Base-by-base conservation (phyloP, 2,888 invertebrate genomes). In the Cheilosia vulpina region DNA sequence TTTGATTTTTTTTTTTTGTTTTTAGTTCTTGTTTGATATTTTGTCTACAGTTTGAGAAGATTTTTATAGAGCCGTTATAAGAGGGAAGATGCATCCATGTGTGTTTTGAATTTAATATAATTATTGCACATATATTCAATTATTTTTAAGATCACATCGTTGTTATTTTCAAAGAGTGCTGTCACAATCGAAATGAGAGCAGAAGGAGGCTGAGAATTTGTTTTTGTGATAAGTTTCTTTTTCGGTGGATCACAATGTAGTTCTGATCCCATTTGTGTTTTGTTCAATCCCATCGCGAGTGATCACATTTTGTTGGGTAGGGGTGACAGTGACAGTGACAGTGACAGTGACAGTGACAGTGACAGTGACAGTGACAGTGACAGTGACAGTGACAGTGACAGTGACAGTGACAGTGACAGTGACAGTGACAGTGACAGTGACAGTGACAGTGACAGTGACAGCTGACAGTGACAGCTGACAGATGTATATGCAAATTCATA, bases 121-220 rank as follows among this genome's bases (percentile, higher is more conserved):
- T 78, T 84, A 84, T 84, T 84, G 84, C 84, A 84, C 84, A 75
- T 57, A 13, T 19, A 21, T 73, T 68, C 19, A 52, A 73, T 79
- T 79, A 65, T 53, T 41, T 62, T 60, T 79, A 55, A 76, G 66
- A 84, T 84, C 84, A 84, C 84, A 84, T 84, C 75, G 50, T 79
- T 69, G 38, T 58, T 38, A 47, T 62, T 55, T 73, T 58, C 50
- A 43, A 50, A 65, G 55, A 71, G 79, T 65, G 75, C 84, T 69
- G 84, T 66, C 66, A 79, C 68, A 79, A 38, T 57, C 41, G 55
- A 75, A 57, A n/a, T 24, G 57, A 43, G 72, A 52, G 21, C 43
- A 21, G 52, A 13, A 52, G 52, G 24, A 41, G 80, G 52, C 19
- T 27, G 57, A 17, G 66, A 19, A 15, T 45, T 19, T 58, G 53